Percentiles rank a stretch among this genome's conserved stretches.
Evolutionary conservation across 1,140 invertebrate genomes (phyloP).

Genomic region (Zophobas atratus): DNA sequence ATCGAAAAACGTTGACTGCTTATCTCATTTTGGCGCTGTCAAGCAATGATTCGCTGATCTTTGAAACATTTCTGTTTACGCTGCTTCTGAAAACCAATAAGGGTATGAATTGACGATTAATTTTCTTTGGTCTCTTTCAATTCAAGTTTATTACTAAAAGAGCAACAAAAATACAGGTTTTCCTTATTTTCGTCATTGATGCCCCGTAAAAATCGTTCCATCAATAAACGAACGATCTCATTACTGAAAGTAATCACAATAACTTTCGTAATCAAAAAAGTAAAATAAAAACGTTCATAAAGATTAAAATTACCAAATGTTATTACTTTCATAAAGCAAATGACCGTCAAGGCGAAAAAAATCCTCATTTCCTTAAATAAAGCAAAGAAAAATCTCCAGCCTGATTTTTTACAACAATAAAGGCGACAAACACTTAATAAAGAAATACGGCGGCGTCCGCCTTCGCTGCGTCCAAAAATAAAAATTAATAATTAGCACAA

Average conservation of each 20-base stretch:
- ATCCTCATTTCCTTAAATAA: no score
- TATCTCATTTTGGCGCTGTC: background rate
- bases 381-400: background rate
- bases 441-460: background rate
- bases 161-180: background rate
- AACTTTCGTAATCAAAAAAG: no score
- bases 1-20: background rate
- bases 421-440: background rate
- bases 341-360: no score
- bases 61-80: constrained; percentile 1
- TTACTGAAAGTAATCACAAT: no score
- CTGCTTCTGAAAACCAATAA: background rate
- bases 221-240: no score
- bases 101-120: background rate
- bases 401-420: background rate
- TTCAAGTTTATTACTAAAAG: background rate
- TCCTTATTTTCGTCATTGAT: background rate
- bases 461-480: background rate
- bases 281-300: no score
- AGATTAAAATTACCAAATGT: no score
- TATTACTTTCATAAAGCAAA: no score
- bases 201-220: no score
- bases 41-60: background rate
- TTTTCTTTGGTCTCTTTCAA: background rate
- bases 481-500: constrained; percentile 1